Conservation (phyloP, 2,113 vertebrate genomes). For the Zapus hudsonius region DNA sequence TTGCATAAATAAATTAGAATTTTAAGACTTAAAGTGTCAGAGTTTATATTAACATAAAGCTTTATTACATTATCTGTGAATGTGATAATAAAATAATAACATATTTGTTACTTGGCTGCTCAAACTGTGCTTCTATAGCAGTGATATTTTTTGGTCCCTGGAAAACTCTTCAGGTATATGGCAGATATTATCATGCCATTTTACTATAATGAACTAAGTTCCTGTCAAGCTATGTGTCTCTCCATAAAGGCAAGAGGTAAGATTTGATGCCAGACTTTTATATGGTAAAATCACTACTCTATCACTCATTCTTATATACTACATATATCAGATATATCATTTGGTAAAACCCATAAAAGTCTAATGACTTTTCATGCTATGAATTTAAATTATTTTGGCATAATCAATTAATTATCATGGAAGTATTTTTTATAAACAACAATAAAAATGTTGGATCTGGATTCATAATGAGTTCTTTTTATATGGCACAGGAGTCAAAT, state of each 20-base stretch:
- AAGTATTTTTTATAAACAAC: background rate
- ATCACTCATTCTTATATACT: background rate
- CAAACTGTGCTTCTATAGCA: background rate
- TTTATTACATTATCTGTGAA: background rate
- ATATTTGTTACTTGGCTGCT: background rate
- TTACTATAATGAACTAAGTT: background rate
- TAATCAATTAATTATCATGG: background rate
- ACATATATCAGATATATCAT: background rate
- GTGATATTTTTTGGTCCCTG: background rate
- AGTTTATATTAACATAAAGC: background rate
- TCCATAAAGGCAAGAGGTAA: background rate
- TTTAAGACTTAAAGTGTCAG: background rate
- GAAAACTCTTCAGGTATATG: background rate
- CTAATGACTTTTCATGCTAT: background rate
- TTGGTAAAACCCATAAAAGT: background rate
- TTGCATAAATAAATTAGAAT: background rate
- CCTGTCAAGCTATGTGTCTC: background rate
- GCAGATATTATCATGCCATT: background rate
- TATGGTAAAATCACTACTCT: background rate
- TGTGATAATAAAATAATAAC: conserved; percentile 4
- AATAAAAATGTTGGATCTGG: background rate
- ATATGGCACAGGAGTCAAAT: background rate
- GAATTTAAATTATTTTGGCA: background rate
- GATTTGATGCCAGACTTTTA: background rate
- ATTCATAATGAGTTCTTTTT: too few species aligned